Evolutionary conservation across 2,113 vertebrate species (phyloP).

Genomic region (Anarhynchus alexandrinus): DNA sequence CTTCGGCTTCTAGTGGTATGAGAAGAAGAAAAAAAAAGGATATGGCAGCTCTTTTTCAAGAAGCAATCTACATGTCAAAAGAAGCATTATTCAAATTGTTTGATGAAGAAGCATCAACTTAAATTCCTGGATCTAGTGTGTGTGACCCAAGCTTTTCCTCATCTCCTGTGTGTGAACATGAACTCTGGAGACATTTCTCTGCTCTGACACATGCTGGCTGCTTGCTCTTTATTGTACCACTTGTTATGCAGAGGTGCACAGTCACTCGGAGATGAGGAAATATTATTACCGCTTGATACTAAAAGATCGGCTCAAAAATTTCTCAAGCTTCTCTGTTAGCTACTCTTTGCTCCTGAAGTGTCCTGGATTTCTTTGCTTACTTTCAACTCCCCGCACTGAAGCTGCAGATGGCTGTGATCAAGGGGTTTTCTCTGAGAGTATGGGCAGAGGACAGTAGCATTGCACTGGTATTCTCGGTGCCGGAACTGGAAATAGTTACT

Average conservation of each 20-base stretch:
- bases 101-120: not conserved
- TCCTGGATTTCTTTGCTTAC: not conserved
- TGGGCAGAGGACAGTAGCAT: not conserved
- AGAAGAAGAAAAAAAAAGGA: not conserved
- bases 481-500: constrained; percentile 23
- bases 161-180: not conserved
- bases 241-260: not conserved
- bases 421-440: not conserved
- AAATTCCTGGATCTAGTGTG: not conserved
- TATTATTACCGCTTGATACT: not conserved
- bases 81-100: not conserved
- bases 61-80: constrained; percentile 13
- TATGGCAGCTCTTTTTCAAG: not conserved
- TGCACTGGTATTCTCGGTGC: not conserved
- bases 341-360: not conserved
- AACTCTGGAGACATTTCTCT: not conserved
- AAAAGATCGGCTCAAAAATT: not conserved
- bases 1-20: not conserved
- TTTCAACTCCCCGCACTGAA: not conserved
- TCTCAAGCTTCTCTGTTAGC: not conserved
- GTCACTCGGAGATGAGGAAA: not conserved
- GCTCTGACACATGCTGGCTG: not conserved
- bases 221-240: not conserved
- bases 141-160: not conserved
- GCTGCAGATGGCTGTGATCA: not conserved